phyloP scores from a whole-genome alignment of 2,888 invertebrate species.

The Belgica antarctica region DNA sequence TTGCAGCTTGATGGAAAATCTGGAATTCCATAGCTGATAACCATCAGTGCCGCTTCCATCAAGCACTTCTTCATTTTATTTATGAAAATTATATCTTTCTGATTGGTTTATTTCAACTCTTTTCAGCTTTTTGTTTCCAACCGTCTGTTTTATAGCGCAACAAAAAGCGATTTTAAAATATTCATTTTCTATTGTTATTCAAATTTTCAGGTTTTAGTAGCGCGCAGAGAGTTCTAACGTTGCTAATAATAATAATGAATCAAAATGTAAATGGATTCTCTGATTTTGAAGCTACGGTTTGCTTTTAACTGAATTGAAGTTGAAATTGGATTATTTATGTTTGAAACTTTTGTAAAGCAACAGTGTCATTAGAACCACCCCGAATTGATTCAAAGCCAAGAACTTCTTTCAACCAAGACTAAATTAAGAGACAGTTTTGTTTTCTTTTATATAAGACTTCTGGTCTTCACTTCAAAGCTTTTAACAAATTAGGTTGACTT shows the following conservation, averaged over 20 bases:
- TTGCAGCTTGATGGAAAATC: neutral
- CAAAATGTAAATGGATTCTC: slow-evolving; percentile 41
- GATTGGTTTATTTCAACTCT: slow-evolving; percentile 41
- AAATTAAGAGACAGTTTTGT: too few relatives aligned
- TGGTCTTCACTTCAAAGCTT: too few relatives aligned
- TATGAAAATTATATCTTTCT: slow-evolving; percentile 42
- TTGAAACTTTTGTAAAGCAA: neutral
- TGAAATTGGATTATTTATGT: slow-evolving; percentile 14
- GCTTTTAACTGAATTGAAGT: neutral
- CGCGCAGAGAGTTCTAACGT: slow-evolving; percentile 29
- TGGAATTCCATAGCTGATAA: neutral
- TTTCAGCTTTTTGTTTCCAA: neutral
- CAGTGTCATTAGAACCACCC: too few relatives aligned
- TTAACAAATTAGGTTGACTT: too few relatives aligned
- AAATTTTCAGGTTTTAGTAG: slow-evolving; percentile 41
- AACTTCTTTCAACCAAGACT: too few relatives aligned
- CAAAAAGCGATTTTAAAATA: slow-evolving; percentile 34
- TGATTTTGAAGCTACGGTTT: slow-evolving; percentile 9
- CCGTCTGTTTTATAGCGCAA: slow-evolving; percentile 11
- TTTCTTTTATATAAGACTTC: too few relatives aligned
- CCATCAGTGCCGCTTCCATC: slow-evolving; percentile 33
- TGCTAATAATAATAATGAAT: slow-evolving; percentile 33
- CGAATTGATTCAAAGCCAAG: too few relatives aligned
- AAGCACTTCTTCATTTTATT: slow-evolving; percentile 15
- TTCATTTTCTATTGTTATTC: slow-evolving; percentile 44